These are phyloP conservation scores for Ibidorhyncha struthersii DNA, from an alignment of 2,113 vertebrate genomes.

Conservation along the genomic window DNA sequence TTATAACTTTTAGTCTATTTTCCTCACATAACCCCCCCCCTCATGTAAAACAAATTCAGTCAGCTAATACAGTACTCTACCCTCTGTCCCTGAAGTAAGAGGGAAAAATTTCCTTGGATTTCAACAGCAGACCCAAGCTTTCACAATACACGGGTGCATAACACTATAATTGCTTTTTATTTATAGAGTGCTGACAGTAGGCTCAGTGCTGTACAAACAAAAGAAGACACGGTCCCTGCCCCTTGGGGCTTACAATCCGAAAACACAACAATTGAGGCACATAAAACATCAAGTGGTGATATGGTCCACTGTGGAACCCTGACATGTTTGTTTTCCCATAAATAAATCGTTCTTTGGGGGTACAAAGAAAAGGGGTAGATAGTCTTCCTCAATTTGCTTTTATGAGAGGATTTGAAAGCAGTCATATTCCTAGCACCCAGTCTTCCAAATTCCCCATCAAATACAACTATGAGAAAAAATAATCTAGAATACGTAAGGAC, in stretches of 20 bases:
- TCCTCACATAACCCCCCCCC: not conserved
- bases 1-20: slow-evolving; percentile 27
- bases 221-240: slow-evolving; percentile 59
- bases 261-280: slow-evolving; percentile 59
- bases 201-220: slow-evolving; percentile 56
- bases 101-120: slow-evolving; percentile 5
- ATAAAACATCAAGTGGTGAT: slow-evolving; percentile 61
- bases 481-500: not conserved
- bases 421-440: not conserved
- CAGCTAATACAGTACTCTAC: not conserved
- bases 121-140: slow-evolving; percentile 23
- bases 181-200: slow-evolving; percentile 67
- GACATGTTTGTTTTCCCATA: slow-evolving; percentile 45
- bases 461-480: not conserved
- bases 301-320: slow-evolving; percentile 22
- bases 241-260: slow-evolving; percentile 58
- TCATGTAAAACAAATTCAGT: not conserved
- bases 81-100: slow-evolving; percentile 22
- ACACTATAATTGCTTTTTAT: slow-evolving; percentile 55
- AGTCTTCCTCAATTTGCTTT: not conserved
- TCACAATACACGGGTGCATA: slow-evolving; percentile 47
- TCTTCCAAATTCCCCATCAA: not conserved
- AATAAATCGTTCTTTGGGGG: not conserved
- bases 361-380: not conserved
- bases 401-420: not conserved